Evolutionary conservation across 2,797 vertebrate genomes (phyloP).

Genomic region (Malacoctenus gilli): DNA sequence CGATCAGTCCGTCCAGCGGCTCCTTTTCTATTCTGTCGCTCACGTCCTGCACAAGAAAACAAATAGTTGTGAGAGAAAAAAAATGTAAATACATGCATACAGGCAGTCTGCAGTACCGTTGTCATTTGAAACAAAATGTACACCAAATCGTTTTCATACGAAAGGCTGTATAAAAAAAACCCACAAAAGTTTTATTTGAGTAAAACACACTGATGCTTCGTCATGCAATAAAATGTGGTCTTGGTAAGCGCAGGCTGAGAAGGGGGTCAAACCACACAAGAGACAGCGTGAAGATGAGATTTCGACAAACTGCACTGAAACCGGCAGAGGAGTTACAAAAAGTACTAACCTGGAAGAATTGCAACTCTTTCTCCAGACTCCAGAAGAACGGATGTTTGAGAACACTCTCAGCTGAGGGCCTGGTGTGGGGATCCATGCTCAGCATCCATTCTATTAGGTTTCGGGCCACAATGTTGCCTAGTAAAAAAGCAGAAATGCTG

Average conservation of each 20-base stretch:
- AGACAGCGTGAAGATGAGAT: neutral
- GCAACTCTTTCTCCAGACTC: conserved; percentile 95
- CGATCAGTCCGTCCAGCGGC: conserved; percentile 89
- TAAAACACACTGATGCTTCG: no score
- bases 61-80: no score
- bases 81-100: no score
- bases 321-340: neutral
- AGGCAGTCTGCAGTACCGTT: neutral
- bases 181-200: no score
- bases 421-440: conserved; percentile 87
- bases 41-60: conserved; percentile 84
- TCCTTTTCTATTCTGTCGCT: conserved; percentile 99
- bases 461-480: conserved; percentile 89
- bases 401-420: conserved; percentile 90
- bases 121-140: neutral
- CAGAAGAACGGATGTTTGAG: conserved; percentile 98
- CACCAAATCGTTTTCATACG: neutral
- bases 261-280: conserved; percentile 3
- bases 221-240: no score
- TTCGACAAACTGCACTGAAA: neutral
- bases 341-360: conserved; percentile 92
- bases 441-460: conserved; percentile 94
- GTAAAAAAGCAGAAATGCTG: conserved; percentile 10
- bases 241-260: no score
- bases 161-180: no score